Evolutionary conservation across 2,888 invertebrate genomes (phyloP).

Genomic region (Scaeva pyrastri): DNA sequence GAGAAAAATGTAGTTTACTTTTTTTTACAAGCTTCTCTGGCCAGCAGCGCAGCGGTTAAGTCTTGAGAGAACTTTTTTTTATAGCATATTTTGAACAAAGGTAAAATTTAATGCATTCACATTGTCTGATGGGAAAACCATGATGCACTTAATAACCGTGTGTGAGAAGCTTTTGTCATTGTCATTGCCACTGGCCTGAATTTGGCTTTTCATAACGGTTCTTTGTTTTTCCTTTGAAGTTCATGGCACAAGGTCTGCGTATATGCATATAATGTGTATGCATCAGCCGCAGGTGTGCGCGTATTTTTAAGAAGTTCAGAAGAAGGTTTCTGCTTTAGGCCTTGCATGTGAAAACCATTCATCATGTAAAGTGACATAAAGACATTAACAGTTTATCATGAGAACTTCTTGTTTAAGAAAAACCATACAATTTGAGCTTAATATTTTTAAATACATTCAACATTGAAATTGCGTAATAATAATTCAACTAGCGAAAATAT

Average conservation of each 20-base stretch:
- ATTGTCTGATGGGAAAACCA: conserved; percentile 32
- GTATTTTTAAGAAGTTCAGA: neutral
- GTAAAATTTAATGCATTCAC: conserved; percentile 28
- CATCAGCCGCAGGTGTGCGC: neutral
- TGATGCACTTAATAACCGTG: conserved; percentile 49
- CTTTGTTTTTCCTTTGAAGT: conserved; percentile 40
- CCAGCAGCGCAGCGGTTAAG: neutral
- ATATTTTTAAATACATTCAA: too few species aligned
- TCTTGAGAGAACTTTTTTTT: conserved; percentile 36
- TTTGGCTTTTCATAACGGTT: conserved; percentile 53
- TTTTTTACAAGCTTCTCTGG: conserved; percentile 9
- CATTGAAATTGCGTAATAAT: too few species aligned
- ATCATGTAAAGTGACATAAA: neutral
- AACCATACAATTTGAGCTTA: neutral
- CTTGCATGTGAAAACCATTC: neutral
- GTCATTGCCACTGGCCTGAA: conserved; percentile 56
- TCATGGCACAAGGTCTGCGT: conserved; percentile 53
- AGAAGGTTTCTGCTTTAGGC: neutral
- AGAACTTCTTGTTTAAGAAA: neutral
- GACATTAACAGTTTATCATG: neutral
- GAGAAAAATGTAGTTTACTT: neutral
- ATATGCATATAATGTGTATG: neutral
- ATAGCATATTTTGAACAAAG: conserved; percentile 37
- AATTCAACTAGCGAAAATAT: too few species aligned
- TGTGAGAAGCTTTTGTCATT: conserved; percentile 51